Evolutionary conservation across 1,140 invertebrate genomes (phyloP).

Genomic region (Drosophila albomicans): DNA sequence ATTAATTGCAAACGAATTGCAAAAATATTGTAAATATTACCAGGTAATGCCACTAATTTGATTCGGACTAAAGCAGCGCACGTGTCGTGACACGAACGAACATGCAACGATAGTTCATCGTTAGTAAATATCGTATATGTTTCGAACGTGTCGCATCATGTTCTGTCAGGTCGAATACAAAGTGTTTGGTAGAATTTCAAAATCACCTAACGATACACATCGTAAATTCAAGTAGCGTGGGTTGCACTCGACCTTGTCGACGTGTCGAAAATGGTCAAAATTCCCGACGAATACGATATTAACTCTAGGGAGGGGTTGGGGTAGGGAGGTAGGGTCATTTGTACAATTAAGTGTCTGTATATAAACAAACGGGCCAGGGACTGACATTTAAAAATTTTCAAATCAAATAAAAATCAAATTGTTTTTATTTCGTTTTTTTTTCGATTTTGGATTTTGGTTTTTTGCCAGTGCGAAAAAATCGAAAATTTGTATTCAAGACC

Average conservation of each 20-base stretch:
- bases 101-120: too few relatives aligned
- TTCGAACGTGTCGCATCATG: slow-evolving; percentile 1
- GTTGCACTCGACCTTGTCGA: slow-evolving; percentile 31
- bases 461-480: slow-evolving; percentile 16
- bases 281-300: slow-evolving; percentile 18
- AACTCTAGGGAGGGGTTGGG: background rate
- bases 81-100: background rate
- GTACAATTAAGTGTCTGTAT: slow-evolving; percentile 13
- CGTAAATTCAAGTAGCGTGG: slow-evolving; percentile 33
- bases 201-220: slow-evolving; percentile 7
- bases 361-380: slow-evolving; percentile 41
- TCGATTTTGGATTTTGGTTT: slow-evolving; percentile 3
- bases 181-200: slow-evolving; percentile 8
- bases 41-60: background rate
- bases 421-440: slow-evolving; percentile 14
- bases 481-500: slow-evolving; percentile 40
- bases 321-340: slow-evolving; percentile 2
- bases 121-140: background rate
- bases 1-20: background rate
- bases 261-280: slow-evolving; percentile 45
- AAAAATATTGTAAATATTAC: background rate
- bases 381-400: slow-evolving; percentile 33
- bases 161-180: background rate
- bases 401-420: slow-evolving; percentile 36
- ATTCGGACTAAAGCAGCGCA: background rate